Conservation (phyloP, 2,888 invertebrate species). For the Heliconius ismenius region DNA sequence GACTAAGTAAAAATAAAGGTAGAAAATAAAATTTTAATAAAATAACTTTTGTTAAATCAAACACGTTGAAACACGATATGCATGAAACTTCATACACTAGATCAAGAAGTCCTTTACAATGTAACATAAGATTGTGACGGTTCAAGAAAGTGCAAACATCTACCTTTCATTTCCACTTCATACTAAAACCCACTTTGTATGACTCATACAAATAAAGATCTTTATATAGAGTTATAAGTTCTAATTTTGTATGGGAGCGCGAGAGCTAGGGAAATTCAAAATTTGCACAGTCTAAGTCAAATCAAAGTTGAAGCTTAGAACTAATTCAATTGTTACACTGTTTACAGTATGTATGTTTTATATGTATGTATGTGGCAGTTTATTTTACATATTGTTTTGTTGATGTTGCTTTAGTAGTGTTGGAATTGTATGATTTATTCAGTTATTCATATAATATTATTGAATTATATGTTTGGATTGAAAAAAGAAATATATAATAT, state of each 20-base stretch:
- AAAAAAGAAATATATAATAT: neutral
- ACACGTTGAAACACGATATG: neutral
- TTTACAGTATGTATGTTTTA: slow-evolving; percentile 33
- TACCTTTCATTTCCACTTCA: slow-evolving; percentile 36
- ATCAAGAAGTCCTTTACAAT: slow-evolving; percentile 31
- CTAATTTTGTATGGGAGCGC: neutral
- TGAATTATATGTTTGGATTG: neutral
- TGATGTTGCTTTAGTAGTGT: slow-evolving; percentile 20
- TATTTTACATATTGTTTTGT: slow-evolving; percentile 34
- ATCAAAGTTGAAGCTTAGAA: slow-evolving; percentile 39
- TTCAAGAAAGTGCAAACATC: slow-evolving; percentile 37
- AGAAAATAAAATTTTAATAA: neutral
- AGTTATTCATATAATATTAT: neutral
- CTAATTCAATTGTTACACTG: slow-evolving; percentile 40
- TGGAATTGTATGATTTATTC: slow-evolving; percentile 2
- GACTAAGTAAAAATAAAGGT: neutral
- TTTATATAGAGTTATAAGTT: neutral
- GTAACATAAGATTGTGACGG: slow-evolving; percentile 27
- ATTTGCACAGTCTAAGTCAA: slow-evolving; percentile 34
- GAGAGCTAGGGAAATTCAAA: slow-evolving; percentile 21
- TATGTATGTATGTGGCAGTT: slow-evolving; percentile 24
- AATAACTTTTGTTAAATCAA: neutral
- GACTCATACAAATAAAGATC: slow-evolving; percentile 14
- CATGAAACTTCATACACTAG: neutral
- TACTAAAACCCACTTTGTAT: slow-evolving; percentile 23